Evolutionary conservation across 2,113 vertebrate species (phyloP).

Genomic region (Muscicapa adusta): DNA sequence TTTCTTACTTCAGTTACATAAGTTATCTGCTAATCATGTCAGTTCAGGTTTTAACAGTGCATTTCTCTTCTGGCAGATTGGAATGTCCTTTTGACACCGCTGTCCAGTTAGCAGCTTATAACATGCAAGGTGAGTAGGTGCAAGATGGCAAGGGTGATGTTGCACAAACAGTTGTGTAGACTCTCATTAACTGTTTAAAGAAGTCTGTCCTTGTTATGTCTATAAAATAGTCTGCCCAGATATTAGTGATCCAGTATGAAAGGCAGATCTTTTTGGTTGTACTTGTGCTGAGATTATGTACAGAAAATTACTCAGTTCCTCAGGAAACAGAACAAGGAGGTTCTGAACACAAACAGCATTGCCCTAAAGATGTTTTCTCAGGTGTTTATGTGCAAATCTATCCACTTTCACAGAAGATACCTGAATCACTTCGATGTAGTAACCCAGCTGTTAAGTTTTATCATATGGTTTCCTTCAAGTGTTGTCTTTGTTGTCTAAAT

Average conservation of each 20-base stretch:
- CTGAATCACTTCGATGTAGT: background rate
- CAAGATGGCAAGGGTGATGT: background rate
- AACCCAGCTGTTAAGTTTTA: background rate
- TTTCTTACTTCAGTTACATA: background rate
- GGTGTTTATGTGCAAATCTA: background rate
- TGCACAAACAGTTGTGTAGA: background rate
- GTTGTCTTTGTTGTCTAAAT: background rate
- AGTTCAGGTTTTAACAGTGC: background rate
- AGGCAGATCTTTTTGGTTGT: background rate
- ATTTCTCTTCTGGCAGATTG: constrained; percentile 74
- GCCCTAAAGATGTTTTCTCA: background rate
- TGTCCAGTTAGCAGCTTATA: constrained; percentile 90
- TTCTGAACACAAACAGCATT: background rate
- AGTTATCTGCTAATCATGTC: background rate
- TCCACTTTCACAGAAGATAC: background rate
- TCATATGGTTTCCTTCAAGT: background rate
- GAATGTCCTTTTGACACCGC: constrained; percentile 93
- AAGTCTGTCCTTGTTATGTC: background rate
- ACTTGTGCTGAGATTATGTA: background rate
- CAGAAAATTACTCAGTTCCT: background rate
- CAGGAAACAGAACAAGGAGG: background rate
- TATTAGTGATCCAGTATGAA: background rate
- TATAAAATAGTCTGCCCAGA: background rate
- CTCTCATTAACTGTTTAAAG: background rate
- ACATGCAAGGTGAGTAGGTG: constrained; percentile 85